Evolutionary conservation across 37 sponge, comb jelly and placozoan genomes (phyloP).

Genomic region (Amphimedon queenslandica): DNA sequence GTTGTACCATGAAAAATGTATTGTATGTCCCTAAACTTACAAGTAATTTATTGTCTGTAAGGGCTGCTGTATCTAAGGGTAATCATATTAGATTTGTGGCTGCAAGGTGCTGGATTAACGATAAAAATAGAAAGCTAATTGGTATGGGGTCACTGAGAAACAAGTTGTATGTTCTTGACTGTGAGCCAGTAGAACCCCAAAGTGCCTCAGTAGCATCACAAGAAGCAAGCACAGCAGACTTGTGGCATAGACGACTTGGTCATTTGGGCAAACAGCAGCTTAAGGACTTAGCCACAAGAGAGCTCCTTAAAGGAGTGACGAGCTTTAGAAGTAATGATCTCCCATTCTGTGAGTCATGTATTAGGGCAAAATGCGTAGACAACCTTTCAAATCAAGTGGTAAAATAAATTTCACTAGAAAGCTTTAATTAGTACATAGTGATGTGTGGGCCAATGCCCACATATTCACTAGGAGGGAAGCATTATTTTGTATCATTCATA

Average conservation of each 20-base stretch:
- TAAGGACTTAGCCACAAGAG: neutral
- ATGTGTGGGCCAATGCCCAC: conserved; percentile 19
- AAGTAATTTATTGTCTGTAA: conserved; percentile 9
- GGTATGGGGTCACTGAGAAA: conserved; percentile 3
- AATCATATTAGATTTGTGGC: neutral
- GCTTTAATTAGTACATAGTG: conserved; percentile 9
- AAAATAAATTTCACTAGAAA: conserved; percentile 1
- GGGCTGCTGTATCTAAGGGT: conserved; percentile 4
- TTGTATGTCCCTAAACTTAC: conserved; percentile 23
- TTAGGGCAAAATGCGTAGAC: conserved; percentile 3
- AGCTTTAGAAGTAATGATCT: neutral
- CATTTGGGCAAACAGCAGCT: neutral
- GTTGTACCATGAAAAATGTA: conserved; percentile 16
- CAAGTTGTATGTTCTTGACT: conserved; percentile 1
- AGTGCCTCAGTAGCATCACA: neutral
- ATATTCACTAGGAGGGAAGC: conserved; percentile 10
- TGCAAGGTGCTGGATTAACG: conserved; percentile 1
- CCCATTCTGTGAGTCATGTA: conserved; percentile 8
- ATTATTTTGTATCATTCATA: conserved; percentile 22
- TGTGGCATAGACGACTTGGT: conserved; percentile 6
- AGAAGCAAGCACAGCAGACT: neutral
- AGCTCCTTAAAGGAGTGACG: neutral
- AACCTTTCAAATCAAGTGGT: conserved; percentile 11
- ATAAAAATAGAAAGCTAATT: neutral
- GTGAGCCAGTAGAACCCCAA: neutral